Conservation (phyloP, 1,140 invertebrate species). For the Euura saliciscinereae region DNA sequence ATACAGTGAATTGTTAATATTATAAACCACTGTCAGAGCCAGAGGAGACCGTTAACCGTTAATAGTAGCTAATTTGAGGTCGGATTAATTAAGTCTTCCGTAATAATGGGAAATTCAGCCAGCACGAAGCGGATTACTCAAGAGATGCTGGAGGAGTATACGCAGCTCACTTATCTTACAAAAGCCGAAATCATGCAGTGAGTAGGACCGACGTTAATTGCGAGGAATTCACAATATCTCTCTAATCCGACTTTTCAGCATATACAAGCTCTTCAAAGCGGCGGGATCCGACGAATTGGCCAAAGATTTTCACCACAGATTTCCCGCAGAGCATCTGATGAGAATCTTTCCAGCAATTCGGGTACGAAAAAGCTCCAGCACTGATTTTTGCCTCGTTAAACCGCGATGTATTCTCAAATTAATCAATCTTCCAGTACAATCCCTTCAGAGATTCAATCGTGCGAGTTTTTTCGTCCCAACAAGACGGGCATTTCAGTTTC, state of each 20-base stretch:
- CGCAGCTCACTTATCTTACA: conserved; percentile 62
- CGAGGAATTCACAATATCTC: conserved; percentile 21
- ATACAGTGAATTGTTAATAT: not conserved
- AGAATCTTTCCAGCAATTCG: conserved; percentile 61
- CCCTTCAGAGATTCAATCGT: conserved; percentile 74
- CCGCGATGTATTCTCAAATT: not conserved
- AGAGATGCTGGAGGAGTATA: conserved; percentile 63
- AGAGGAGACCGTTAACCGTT: not conserved
- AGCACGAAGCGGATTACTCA: conserved; percentile 52
- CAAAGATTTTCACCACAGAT: conserved; percentile 57
- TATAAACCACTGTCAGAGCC: not conserved
- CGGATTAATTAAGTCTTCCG: not conserved
- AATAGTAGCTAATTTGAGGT: not conserved
- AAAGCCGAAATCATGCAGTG: conserved; percentile 65
- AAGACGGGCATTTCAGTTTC: conserved; percentile 70
- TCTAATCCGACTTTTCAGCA: conserved; percentile 45
- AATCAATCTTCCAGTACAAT: conserved; percentile 65
- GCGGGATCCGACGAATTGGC: conserved; percentile 53
- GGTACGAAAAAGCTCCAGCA: conserved; percentile 42
- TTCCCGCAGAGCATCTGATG: conserved; percentile 55
- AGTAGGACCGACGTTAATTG: conserved; percentile 38
- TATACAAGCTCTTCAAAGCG: conserved; percentile 62
- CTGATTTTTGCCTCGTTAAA: too few relatives aligned
- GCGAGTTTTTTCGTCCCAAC: conserved; percentile 73
- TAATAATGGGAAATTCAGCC: conserved; percentile 34